A percentile compares a stretch with the other conserved stretches of the same genome.
phyloP scores from a whole-genome alignment of 2,113 vertebrate species.

The Catharus fuscescens region DNA sequence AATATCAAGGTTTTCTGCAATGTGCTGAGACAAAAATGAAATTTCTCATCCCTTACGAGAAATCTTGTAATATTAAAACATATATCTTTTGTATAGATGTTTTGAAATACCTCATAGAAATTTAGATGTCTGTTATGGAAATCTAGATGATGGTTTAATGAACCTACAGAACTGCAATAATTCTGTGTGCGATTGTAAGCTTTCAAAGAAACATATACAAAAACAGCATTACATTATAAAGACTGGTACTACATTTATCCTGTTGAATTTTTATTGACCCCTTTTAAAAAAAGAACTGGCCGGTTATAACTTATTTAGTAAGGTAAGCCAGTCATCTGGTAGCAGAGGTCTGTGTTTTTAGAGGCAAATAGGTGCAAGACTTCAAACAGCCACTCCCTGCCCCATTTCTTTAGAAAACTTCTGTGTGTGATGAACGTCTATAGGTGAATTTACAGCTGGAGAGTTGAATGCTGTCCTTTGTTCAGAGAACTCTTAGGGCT shows the following conservation, averaged over 20 bases:
- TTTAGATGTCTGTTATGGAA: not conserved
- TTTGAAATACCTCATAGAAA: not conserved
- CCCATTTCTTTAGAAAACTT: not conserved
- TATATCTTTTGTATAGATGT: not conserved
- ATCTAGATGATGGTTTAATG: not conserved
- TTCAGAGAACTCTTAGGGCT: not conserved
- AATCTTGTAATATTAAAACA: not conserved
- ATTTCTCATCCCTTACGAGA: not conserved
- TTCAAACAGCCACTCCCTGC: not conserved
- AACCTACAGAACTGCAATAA: not conserved
- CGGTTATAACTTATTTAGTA: not conserved
- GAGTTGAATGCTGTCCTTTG: not conserved
- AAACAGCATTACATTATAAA: not conserved
- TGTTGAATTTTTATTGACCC: not conserved
- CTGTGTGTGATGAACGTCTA: rapidly evolving
- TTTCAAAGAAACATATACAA: not conserved
- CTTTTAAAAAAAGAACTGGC: not conserved
- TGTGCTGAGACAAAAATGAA: not conserved
- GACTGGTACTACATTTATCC: not conserved
- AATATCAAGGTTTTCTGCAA: not conserved
- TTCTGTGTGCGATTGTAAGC: not conserved
- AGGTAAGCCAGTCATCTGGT: not conserved
- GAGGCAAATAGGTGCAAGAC: not conserved
- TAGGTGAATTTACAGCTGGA: not conserved
- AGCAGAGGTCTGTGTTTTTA: not conserved